phyloP scores from a whole-genome alignment of 2,113 vertebrate genomes.

The Ptilorrhoa leucosticta region DNA sequence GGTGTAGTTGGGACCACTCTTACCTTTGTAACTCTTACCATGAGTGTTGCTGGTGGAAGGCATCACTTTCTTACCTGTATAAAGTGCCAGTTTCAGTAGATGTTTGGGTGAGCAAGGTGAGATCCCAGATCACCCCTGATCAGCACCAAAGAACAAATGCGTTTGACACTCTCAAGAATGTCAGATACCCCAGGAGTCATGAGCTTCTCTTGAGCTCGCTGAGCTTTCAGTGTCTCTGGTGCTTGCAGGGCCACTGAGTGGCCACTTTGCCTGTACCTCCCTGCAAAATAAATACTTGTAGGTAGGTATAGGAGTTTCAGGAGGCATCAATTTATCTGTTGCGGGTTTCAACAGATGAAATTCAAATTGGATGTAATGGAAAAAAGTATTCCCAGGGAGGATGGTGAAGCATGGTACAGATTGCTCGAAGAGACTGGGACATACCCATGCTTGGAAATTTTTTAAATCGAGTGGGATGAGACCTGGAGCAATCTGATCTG shows the following conservation, averaged over 20 bases:
- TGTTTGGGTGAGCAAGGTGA: accelerated
- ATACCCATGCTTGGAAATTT: neutral
- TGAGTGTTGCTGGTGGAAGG: neutral
- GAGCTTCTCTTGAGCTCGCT: neutral
- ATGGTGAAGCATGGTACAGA: neutral
- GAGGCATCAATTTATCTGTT: neutral
- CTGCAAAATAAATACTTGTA: neutral
- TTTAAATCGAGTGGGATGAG: neutral
- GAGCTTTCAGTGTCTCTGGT: neutral
- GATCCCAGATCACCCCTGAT: neutral
- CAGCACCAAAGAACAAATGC: no score
- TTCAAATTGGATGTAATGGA: neutral
- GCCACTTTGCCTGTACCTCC: neutral
- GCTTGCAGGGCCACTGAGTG: neutral
- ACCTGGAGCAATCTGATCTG: neutral
- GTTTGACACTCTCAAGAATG: neutral
- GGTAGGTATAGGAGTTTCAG: neutral
- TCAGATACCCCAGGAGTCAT: accelerated
- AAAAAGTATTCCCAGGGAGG: neutral
- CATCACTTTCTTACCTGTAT: neutral
- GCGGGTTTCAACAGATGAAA: neutral
- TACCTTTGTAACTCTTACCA: neutral
- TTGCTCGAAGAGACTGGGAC: neutral
- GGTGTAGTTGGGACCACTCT: neutral
- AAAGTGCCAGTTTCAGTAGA: neutral